These are phyloP conservation scores for Spodoptera picta DNA, from an alignment of 2,888 invertebrate genomes.

Conservation along the genomic window DNA sequence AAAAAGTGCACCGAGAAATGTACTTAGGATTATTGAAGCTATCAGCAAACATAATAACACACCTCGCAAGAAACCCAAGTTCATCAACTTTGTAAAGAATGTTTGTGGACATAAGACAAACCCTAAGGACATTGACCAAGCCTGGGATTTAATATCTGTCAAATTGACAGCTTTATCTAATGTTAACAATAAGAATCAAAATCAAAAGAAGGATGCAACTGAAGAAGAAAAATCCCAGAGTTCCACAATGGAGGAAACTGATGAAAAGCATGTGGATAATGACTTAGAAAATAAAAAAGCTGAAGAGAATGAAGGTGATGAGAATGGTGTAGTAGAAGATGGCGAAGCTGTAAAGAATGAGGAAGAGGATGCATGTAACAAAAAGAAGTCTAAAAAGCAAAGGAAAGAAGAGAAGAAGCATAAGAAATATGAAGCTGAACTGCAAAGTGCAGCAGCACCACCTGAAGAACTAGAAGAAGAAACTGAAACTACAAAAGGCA, in stretches of 20 bases:
- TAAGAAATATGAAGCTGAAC: conserved; percentile 83
- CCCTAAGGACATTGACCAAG: conserved; percentile 89
- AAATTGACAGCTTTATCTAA: conserved; percentile 86
- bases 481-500: conserved; percentile 75
- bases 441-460: conserved; percentile 75
- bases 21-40: conserved; percentile 90
- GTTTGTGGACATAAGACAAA: conserved; percentile 89
- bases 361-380: conserved; percentile 54
- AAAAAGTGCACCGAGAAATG: conserved; percentile 85
- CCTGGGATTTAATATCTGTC: conserved; percentile 90
- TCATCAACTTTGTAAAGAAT: conserved; percentile 93
- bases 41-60: conserved; percentile 93
- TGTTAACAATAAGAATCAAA: conserved; percentile 70
- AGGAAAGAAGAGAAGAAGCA: conserved; percentile 84
- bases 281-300: conserved; percentile 47
- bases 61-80: conserved; percentile 95
- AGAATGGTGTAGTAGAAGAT: conserved; percentile 42
- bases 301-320: conserved; percentile 33
- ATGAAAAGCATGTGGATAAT: conserved; percentile 44
- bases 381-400: conserved; percentile 81
- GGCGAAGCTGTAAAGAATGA: conserved; percentile 51
- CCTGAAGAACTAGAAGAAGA: conserved; percentile 66
- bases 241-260: conserved; percentile 46
- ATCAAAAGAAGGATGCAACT: conserved; percentile 48
- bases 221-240: conserved; percentile 50